Conservation (phyloP, 2,797 vertebrate species). For the Sorex maritimensis region DNA sequence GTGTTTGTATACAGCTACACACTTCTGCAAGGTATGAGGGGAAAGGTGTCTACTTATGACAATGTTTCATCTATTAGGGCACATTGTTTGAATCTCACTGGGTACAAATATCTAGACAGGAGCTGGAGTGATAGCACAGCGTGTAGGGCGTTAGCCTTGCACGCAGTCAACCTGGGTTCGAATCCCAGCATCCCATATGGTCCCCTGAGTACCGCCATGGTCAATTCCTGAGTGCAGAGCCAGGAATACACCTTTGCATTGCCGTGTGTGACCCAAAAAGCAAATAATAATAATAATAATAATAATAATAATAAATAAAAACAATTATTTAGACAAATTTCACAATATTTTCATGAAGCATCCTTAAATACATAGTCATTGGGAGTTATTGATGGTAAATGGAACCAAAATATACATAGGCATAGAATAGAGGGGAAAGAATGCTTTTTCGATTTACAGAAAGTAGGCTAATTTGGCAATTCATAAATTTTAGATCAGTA, state of each 20-base stretch:
- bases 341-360: background rate
- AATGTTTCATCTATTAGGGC: background rate
- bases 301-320: no score
- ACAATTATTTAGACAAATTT: background rate
- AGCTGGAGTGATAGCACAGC: no score
- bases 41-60: fast-evolving
- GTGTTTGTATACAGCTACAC: background rate
- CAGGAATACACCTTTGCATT: no score
- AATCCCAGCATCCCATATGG: no score
- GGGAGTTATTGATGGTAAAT: background rate
- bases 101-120: no score
- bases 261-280: no score
- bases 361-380: background rate
- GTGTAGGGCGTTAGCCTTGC: no score
- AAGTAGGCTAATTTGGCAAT: background rate
- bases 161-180: no score
- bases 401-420: background rate
- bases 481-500: background rate
- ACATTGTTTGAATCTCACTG: background rate
- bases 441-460: background rate
- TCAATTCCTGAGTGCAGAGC: no score
- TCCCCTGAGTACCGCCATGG: no score
- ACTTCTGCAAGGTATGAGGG: background rate
- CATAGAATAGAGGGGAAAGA: background rate
- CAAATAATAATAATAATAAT: no score